Evolutionary conservation across 2,113 vertebrate genomes (phyloP), one percentile per base, ranked within the genome.

Genomic region (Aegithalos caudatus): DNA sequence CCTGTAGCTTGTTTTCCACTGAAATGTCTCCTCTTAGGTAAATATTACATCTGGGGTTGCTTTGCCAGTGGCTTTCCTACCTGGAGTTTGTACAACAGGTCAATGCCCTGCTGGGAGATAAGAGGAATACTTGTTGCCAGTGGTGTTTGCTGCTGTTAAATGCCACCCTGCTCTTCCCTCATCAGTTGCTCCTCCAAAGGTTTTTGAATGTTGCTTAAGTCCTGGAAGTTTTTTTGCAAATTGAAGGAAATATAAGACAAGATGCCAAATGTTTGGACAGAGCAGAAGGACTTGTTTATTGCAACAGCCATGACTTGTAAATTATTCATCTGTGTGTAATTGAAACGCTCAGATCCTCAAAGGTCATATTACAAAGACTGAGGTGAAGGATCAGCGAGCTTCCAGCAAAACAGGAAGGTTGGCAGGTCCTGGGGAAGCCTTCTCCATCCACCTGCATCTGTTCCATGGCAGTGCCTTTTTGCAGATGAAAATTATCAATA

Each of bases 1-100:
- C 88, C 86, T 93, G 86, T n/a, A 85, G 95, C 42, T 94, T 97
- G 95, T 97, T 97, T 97, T 96, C 79, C 84, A 96, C 27, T 81
- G 80, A 91, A 96, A 96, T 95, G 37, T 67, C 90, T 96, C 80
- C 35, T 95, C 81, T 97, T 97, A 28, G 90, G 97, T 92, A 97
- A 97, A 97, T 96, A 97, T 96, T 96, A 95, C 81, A 92, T 94
- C 78, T 90, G 54, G 28, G 38, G 23, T 92, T 97, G 93, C 95
- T 96, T 93, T 96, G 72, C 91, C 91, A 77, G 81, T 90, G 86
- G 85, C 60, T 97, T 97, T 96, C 93, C 88, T 96, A 85, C 81
- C 90, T 58, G 58, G 71, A 71, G 62, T 96, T 95, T 97, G 96
- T 86, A 94, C 95, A 90, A 28, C 45, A 65, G 94, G 95, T 94